A percentile compares a stretch with the other conserved stretches of the same genome.
phyloP scores from a whole-genome alignment of 2,888 invertebrate species.

The Drosophila robusta region DNA sequence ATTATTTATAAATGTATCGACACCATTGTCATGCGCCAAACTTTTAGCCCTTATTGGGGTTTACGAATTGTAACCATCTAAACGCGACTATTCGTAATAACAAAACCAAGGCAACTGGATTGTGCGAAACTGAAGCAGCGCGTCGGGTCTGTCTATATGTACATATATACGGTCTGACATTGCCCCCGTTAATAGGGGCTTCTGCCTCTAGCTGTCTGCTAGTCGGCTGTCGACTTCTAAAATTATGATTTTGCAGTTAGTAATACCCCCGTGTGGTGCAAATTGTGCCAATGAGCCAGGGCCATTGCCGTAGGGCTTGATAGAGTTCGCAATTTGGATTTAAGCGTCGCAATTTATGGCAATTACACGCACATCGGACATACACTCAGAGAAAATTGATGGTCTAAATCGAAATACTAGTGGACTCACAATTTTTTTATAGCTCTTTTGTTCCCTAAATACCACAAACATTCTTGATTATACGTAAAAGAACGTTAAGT shows the following conservation, averaged over 20 bases:
- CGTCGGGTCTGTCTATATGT: background rate
- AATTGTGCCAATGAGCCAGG: constrained; percentile 14
- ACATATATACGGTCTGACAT: constrained; percentile 12
- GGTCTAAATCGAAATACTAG: no score
- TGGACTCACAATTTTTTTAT: no score
- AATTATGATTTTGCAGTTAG: constrained; percentile 1
- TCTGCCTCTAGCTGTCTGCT: constrained; percentile 6
- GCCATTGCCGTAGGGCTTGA: background rate
- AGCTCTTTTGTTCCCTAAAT: no score
- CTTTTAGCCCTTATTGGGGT: background rate
- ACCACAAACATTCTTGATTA: no score
- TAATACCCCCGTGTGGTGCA: background rate
- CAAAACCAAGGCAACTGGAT: constrained; percentile 21
- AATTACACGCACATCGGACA: constrained; percentile 26
- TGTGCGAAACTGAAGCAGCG: constrained; percentile 11
- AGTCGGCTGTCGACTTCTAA: background rate
- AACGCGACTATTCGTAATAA: constrained; percentile 14
- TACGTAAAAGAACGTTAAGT: no score
- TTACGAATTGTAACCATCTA: background rate
- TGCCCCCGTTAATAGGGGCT: constrained; percentile 17
- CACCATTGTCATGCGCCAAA: constrained; percentile 1
- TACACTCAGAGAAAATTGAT: background rate
- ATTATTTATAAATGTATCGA: constrained; percentile 17
- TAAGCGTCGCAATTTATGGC: constrained; percentile 30
- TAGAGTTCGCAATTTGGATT: constrained; percentile 21